Evolutionary conservation across 2,113 vertebrate species (phyloP).

Genomic region (Crocuta crocuta): DNA sequence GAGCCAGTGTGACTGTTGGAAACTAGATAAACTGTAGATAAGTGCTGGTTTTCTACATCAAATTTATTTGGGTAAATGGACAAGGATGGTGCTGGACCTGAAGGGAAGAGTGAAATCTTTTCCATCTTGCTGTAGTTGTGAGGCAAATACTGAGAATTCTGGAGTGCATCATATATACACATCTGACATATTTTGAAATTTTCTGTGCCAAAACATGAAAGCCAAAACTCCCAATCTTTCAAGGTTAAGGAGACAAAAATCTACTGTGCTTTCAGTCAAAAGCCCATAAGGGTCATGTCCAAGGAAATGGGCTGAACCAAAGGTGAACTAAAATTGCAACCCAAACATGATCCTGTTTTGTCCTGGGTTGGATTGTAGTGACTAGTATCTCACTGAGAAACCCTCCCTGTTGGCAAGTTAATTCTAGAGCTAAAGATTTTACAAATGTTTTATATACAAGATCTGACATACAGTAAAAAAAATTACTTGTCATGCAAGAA

Average conservation of each 20-base stretch:
- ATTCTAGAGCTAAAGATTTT: not conserved
- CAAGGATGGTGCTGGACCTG: not conserved
- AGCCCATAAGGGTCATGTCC: not conserved
- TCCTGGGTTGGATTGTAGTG: not conserved
- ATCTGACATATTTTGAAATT: not conserved
- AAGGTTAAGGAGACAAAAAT: not conserved
- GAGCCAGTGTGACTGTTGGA: not conserved
- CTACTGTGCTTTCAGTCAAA: not conserved
- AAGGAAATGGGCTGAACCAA: not conserved
- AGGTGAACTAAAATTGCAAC: not conserved
- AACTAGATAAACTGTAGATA: not conserved
- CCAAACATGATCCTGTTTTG: not conserved
- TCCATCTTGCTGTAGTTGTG: not conserved
- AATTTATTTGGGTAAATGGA: not conserved
- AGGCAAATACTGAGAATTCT: not conserved
- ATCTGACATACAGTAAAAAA: slow-evolving; percentile 34
- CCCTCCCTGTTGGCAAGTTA: not conserved
- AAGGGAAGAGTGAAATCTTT: not conserved
- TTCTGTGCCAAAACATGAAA: not conserved
- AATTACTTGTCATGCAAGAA: slow-evolving; percentile 40
- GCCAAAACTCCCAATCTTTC: not conserved
- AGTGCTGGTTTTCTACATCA: not conserved
- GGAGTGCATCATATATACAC: not conserved
- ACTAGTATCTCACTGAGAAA: not conserved
- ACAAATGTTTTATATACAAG: not conserved